Percentiles rank a stretch among this genome's conserved stretches.
Conservation (phyloP, 2,888 invertebrate species). For the Argyresthia goedartella region DNA sequence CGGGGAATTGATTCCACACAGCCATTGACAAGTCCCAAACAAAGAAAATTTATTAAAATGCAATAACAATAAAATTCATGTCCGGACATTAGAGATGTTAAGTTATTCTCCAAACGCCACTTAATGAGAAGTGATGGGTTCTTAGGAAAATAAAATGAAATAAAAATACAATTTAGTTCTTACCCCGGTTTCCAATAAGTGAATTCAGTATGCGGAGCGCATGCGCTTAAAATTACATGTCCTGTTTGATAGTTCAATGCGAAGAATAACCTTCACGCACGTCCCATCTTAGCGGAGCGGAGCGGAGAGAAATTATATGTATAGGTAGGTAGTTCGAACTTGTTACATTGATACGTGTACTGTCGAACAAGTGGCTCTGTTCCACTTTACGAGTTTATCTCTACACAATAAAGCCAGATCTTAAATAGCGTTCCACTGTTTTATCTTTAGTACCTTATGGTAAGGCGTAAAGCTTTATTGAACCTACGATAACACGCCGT, state of each 20-base stretch:
- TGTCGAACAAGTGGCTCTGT: too few relatives aligned
- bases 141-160: constrained; percentile 57
- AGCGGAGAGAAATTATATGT: constrained; percentile 35
- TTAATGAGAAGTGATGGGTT: constrained; percentile 72
- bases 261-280: constrained; percentile 26
- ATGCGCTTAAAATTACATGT: constrained; percentile 55
- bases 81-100: constrained; percentile 67
- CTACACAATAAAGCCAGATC: too few relatives aligned
- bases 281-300: constrained; percentile 33
- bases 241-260: constrained; percentile 31
- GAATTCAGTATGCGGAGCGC: constrained; percentile 56
- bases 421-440: too few relatives aligned
- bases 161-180: constrained; percentile 50
- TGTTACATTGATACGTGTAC: constrained; percentile 6
- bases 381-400: too few relatives aligned
- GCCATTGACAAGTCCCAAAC: constrained; percentile 44
- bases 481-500: neutral
- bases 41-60: constrained; percentile 68
- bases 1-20: constrained; percentile 38
- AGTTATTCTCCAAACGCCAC: constrained; percentile 68
- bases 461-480: neutral
- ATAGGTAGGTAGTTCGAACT: constrained; percentile 22
- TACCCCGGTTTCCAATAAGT: constrained; percentile 40
- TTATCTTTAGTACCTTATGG: neutral
- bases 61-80: constrained; percentile 70